A percentile compares a stretch with the other conserved stretches of the same genome.
phyloP scores from a whole-genome alignment of 2,888 invertebrate genomes.

The Eilema caniola region DNA sequence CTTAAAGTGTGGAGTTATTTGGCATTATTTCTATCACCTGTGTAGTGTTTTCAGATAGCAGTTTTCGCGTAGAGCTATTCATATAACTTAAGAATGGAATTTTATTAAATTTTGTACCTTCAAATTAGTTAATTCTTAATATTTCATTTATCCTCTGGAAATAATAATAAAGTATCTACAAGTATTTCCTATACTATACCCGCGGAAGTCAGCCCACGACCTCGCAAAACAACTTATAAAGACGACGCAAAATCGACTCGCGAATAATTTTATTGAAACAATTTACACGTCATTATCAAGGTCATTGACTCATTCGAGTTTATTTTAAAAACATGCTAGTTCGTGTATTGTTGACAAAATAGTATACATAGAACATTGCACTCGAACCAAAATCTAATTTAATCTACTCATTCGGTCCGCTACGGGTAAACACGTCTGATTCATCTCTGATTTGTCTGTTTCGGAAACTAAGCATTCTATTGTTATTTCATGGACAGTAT shows the following conservation, averaged over 20 bases:
- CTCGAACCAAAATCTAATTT: constrained; percentile 48
- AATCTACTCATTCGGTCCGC: constrained; percentile 19
- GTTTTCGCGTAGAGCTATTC: neutral
- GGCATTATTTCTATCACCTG: too few species aligned
- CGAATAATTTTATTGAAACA: constrained; percentile 73
- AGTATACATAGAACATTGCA: constrained; percentile 60
- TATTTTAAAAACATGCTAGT: constrained; percentile 70
- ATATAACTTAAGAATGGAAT: neutral
- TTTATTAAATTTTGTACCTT: neutral
- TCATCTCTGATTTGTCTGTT: constrained; percentile 15
- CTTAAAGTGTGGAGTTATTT: too few species aligned
- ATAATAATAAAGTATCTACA: constrained; percentile 25
- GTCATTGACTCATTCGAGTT: constrained; percentile 78
- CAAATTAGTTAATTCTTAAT: neutral
- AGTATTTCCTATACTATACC: constrained; percentile 50
- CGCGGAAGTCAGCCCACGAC: constrained; percentile 60
- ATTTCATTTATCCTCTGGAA: constrained; percentile 10
- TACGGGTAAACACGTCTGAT: constrained; percentile 13
- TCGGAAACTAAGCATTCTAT: constrained; percentile 5
- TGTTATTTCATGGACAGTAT: neutral
- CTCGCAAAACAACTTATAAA: constrained; percentile 47
- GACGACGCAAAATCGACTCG: constrained; percentile 53
- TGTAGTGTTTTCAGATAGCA: neutral
- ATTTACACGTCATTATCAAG: constrained; percentile 78
- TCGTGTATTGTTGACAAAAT: constrained; percentile 73